Base-by-base conservation (phyloP, 2,888 invertebrate genomes). In the Drosophila gaucha region DNA sequence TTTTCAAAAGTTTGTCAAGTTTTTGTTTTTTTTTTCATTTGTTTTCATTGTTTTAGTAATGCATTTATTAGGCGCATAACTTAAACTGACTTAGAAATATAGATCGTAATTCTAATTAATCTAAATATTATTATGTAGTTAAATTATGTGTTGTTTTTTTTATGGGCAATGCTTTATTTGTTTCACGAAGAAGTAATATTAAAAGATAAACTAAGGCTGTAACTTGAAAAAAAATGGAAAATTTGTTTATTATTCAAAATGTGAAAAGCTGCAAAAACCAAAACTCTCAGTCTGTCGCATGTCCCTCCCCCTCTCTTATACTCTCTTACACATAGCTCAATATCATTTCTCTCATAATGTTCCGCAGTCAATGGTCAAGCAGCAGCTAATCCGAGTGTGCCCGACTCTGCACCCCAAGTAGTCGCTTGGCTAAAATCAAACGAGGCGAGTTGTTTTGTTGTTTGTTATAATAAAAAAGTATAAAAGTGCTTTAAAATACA, bases 11-110 rank as follows among this genome's bases (percentile, higher is more conserved):
- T 63, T 72, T 50, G 38, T 69, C 58, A 58, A 54, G 43, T 64
- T 50, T 52, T 44, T 18, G 41, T 16, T 41, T 43, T 55, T 55
- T 66, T 49, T 51, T 60, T 44, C 58, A 52, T 64, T 79, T 46
- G 35, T 70, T 72, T 62, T 70, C 46, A 33, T 66, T 79, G 73
- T 71, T 80, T 83, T 83, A 86, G 74, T 86, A 82, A 79, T 86
- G 85, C 79, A 84, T 84, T 85, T 83, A 77, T 80, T 78, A 78
- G 67, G 75, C 75, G 75, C 74, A 80, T 76, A 82, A 72, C 83
- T 86, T 83, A 83, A 47, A 9, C 67, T 83, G 54, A 72, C 74
- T 82, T 82, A 79, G n/a, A 22, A 49, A 22, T 70, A 69, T 28
- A 35, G 30, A 63, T 51, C 52, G 20, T 86, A 62, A 39, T 0